Conservation (phyloP, 2,797 vertebrate genomes). For the Paramormyrops hopkinsi region DNA sequence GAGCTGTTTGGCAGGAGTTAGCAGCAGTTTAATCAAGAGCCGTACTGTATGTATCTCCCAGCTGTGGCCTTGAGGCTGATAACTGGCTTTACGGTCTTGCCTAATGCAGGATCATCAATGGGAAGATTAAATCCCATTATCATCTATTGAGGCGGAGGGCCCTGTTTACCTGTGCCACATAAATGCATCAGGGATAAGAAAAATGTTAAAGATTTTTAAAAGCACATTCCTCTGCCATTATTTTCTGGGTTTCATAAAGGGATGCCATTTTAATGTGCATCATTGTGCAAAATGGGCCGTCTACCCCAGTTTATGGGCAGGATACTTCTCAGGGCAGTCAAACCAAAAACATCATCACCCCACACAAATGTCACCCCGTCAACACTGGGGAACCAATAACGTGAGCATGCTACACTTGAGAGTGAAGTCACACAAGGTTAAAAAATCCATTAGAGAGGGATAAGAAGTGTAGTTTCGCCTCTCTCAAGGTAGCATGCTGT, state of each 20-base stretch:
- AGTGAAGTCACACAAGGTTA: constrained; percentile 6
- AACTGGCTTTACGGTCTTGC: neutral
- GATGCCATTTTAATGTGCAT: constrained; percentile 14
- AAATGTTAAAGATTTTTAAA: neutral
- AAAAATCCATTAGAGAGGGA: neutral
- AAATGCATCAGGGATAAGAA: neutral
- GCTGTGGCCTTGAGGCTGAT: neutral
- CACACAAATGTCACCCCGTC: constrained; percentile 3
- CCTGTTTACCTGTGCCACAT: neutral
- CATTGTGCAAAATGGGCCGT: neutral
- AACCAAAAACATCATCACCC: neutral
- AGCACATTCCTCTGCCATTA: neutral
- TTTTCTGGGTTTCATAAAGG: constrained; percentile 12
- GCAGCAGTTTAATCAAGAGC: neutral
- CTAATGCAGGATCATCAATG: neutral
- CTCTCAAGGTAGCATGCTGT: neutral
- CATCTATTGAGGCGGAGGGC: neutral
- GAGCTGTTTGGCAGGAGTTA: neutral
- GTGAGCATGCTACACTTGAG: neutral
- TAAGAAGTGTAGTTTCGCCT: neutral
- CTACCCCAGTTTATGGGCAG: neutral
- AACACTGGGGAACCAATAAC: neutral
- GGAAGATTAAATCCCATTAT: neutral
- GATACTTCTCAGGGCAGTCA: neutral
- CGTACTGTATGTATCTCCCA: neutral